Percentiles rank a stretch among this genome's conserved stretches.
Conservation (phyloP, 2,888 invertebrate species). For the Pseudoips prasinana region DNA sequence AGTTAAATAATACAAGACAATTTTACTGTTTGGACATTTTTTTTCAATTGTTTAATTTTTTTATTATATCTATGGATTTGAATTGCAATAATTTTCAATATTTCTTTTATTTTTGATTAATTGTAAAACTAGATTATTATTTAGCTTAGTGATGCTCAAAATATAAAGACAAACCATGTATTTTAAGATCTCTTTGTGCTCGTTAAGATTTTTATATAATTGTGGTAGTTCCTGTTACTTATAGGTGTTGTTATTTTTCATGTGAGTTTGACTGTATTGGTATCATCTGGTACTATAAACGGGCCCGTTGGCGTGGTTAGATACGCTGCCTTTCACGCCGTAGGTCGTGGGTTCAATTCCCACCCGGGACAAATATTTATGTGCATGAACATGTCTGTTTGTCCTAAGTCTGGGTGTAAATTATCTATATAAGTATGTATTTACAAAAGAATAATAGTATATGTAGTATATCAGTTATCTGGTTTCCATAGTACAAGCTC, state of each 20-base stretch:
- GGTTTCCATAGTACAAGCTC: too few relatives aligned
- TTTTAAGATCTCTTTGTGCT: conserved; percentile 45
- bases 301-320: too few relatives aligned
- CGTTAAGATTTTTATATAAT: conserved; percentile 15
- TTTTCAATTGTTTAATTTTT: conserved; percentile 33
- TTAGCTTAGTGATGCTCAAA: conserved; percentile 62
- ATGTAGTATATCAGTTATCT: too few relatives aligned
- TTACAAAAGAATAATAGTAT: too few relatives aligned
- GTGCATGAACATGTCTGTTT: too few relatives aligned
- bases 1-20: conserved; percentile 17
- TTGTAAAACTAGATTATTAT: conserved; percentile 34
- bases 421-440: too few relatives aligned
- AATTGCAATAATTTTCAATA: conserved; percentile 46
- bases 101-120: conserved; percentile 34
- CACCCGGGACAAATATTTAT: too few relatives aligned
- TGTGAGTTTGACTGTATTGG: too few relatives aligned
- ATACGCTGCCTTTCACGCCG: too few relatives aligned
- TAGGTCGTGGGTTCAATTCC: too few relatives aligned
- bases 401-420: too few relatives aligned
- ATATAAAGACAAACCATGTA: conserved; percentile 49
- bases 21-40: conserved; percentile 26
- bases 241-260: conserved; percentile 26
- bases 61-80: conserved; percentile 41
- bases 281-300: too few relatives aligned
- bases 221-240: conserved; percentile 25